Base-by-base conservation (phyloP, 2,113 vertebrate genomes). In the Glareola pratincola region DNA sequence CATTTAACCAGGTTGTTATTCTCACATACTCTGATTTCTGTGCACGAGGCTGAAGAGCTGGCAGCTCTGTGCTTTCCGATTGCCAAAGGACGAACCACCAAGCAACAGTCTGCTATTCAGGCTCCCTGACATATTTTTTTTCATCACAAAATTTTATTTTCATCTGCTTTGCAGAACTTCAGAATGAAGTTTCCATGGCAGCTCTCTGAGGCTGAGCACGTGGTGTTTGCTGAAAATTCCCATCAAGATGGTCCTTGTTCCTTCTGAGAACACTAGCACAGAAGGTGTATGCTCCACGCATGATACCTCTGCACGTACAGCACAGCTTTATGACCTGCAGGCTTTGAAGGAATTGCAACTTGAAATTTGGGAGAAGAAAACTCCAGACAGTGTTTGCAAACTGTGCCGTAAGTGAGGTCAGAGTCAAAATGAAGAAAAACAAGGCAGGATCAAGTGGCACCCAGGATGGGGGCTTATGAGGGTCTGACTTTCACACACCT, bases 41-140 rank as follows among this genome's bases (percentile, higher is more conserved):
- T 85, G 62, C 86, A 88, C 0, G 0, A 94, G 84, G 75, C 69
- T 69, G 62, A 82, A 79, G 57, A 94, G 43, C 66, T 96, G 85
- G 92, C 86, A 95, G 68, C 73, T 86, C 68, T 5, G 2, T 60
- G 88, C 37, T 29, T 50, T 95, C 67, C 4, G 0, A 12, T 73
- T 97, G 92, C 92, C 95, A 95, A 71, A 68, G 69, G 53, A 76
- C 63, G 90, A 96, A 96, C 91, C 89, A 91, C 84, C 22, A 57
- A 94, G 69, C 7, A 91, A 71, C 56, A 85, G 64, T 37, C 77
- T 76, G 66, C 77, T 92, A 85, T 95, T 94, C 85, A 91, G 74
- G 53, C 34, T 91, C 43, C 72, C 15, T 57, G 57, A 64, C 37
- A 7, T 74, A 7, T 74, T 90, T 88, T 90, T 84, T 88, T 84